Base-by-base conservation (phyloP, 2,113 vertebrate species). In the Oriolus oriolus region DNA sequence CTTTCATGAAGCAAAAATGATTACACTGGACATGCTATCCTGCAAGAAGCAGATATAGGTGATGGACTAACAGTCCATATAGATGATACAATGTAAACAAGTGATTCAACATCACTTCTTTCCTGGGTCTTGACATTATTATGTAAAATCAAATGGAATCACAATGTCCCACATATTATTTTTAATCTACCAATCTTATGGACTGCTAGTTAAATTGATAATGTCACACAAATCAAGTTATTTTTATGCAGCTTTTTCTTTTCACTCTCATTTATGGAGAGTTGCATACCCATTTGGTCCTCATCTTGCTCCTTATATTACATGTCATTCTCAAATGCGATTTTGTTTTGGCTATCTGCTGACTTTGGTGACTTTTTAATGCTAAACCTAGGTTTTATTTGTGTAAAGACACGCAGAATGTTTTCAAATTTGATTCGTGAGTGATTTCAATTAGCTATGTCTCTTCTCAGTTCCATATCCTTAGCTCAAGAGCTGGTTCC, bases 231-330 rank as follows among this genome's bases (percentile, higher is more conserved):
- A 74, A 65, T 44, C 8, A 71, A 57, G 9, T 59, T 63, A 66
- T 16, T 82, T 53, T 79, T 63, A 44, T 45, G 21, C 5, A 39
- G 5, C 13, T 57, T 89, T 80, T 61, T 47, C 11, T 60, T 39
- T 35, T 33, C 23, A 4, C 5, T 50, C 7, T 56, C 7, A 35
- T 12, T 70, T 49, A 9, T 1, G 66, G 22, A 41, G 11, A 4
- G 1, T 8, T 6, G 6, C 0, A 0, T 66, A 49, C 14, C 66
- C 8, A 21, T 70, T 60, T 41, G 9, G n/a, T 86, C 27, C 6
- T 53, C 31, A 52, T 33, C 13, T 75, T 79, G 14, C 16, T 66
- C 42, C 5, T 61, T 52, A 57, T 79, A 75, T 85, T 49, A 27
- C 14, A 23, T 18, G 16, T 27, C 12, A 1, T 79, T 79, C 42